Evolutionary conservation across 2,888 invertebrate species (phyloP), one percentile per base, ranked within the genome.

Genomic region (Galeruca laticollis): DNA sequence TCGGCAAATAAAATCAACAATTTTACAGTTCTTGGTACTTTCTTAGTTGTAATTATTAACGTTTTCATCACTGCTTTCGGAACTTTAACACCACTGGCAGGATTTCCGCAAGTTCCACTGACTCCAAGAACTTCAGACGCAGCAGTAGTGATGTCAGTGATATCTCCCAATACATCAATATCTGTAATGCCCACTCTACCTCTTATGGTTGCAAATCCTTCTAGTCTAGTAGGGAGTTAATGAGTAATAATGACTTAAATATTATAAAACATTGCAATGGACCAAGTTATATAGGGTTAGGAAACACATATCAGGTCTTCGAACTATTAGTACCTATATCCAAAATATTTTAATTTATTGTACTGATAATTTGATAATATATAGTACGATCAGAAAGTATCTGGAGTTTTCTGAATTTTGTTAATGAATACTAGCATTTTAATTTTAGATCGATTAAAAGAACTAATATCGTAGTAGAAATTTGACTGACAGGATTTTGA

Each of bases 31-130:
- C 88, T 94, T 69, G 94, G 94, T 56, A 90, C 96, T 72, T 96
- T 97, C 84, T 86, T 96, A 61, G 90, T 97, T 59, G 95, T 96
- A 9, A 90, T 95, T 60, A 89, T 96, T 13, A 97, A 97, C 81
- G 94, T 97, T 26, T 93, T 97, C 82, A 93, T 96, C 77, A 92
- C 95, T 0, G 93, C 95, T 0, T 96, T 97, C 86, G 94, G 94
- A 43, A 93, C 95, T 0, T 92, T 91, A 4, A 54, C 52, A 57
- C 74, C 77, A 26, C 66, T 70, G 20, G 35, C 35, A 35, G 18
- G 18, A 11, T 57, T 57, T 13, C 18, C 11, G n/a, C 52, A 54
- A 54, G 31, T 18, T 18, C 15, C 49, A 3, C 13, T 49, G 18
- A 15, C 49, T 2, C 40, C 31, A 52, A 21, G 8, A 49, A 49